A percentile compares a stretch with the other conserved stretches of the same genome.
phyloP scores from a whole-genome alignment of 2,888 invertebrate species.

The Drosophila kambysellisi region DNA sequence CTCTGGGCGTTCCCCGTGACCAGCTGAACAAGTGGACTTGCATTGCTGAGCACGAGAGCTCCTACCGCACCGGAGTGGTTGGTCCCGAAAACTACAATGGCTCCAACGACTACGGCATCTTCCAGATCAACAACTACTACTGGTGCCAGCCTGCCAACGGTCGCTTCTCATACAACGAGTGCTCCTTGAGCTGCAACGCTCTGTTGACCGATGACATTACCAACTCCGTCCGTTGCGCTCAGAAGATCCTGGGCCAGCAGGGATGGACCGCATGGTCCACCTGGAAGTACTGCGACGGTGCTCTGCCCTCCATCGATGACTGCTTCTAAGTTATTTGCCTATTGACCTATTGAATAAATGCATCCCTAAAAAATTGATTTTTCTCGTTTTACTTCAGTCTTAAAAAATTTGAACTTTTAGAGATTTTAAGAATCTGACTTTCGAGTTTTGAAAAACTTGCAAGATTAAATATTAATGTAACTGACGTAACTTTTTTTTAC shows the following conservation, averaged over 20 bases:
- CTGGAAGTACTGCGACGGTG: slow-evolving; percentile 58
- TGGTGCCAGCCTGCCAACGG: slow-evolving; percentile 76
- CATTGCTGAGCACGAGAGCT: slow-evolving; percentile 75
- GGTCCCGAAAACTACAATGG: slow-evolving; percentile 85
- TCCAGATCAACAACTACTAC: slow-evolving; percentile 81
- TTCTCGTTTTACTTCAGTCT: not conserved
- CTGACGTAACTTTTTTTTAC: not conserved
- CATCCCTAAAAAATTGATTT: not conserved
- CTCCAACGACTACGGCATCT: slow-evolving; percentile 82
- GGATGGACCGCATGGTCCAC: slow-evolving; percentile 78
- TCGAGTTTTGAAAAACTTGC: not conserved
- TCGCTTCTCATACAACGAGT: slow-evolving; percentile 72
- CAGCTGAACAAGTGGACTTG: slow-evolving; percentile 76
- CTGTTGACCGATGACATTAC: slow-evolving; percentile 74
- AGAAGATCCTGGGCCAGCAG: slow-evolving; percentile 63
- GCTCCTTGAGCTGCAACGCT: slow-evolving; percentile 29
- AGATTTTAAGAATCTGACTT: not conserved
- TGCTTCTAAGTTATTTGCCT: slow-evolving; percentile 52
- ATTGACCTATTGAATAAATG: slow-evolving; percentile 12
- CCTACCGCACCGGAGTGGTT: slow-evolving; percentile 84
- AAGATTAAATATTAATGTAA: not conserved
- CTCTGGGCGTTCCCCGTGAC: slow-evolving; percentile 71
- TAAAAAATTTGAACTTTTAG: not conserved
- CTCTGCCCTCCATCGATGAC: slow-evolving; percentile 52
- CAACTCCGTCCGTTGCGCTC: slow-evolving; percentile 69